Base-by-base conservation (phyloP, 2,888 invertebrate species). In the Apamea crenata region DNA sequence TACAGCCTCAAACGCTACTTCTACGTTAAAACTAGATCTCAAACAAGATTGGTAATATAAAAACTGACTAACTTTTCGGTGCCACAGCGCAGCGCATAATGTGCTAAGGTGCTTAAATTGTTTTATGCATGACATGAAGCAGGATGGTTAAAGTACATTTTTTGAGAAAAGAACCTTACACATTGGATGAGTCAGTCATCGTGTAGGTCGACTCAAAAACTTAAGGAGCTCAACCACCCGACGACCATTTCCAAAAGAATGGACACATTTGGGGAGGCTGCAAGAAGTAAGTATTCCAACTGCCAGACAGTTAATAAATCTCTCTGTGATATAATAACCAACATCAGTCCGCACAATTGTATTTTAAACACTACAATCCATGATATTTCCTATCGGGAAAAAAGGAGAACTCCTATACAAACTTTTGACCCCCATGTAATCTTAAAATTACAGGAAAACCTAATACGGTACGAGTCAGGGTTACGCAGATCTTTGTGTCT, bases 131-230 rank as follows among this genome's bases (percentile, higher is more conserved):
- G 40, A 25, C 21, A 29, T 25, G 16, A 12, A 56, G 18, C 7
- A 40, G n/a, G 56, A 50, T 50, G 50, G 18, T 18, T 18, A 50
- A 69, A 44, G 36, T 36, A 7, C 25, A 14, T 40, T 32, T 29
- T 29, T 29, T 29, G 66, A 18, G 29, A 4, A 47, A 63, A 4
- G 12, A 72, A 44, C 21, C 21, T 32, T 50, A n/a, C 4, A 53
- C 2, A 29, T 36, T 12, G 18, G 32, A 59, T 32, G n/a, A 68
- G 1, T n/a, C 18, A 36, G 10, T 47, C 12, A 67, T 73, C 25
- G 47, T 47, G 44, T 47, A 67, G 47, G 32, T 73, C n/a, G n/a
- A 44, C 40, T 8, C 32, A 67, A 74, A 74, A 53, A 66, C 7
- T 47, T n/a, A 36, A 25, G 14, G 7, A 40, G 25, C 7, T 25